Conservation (phyloP, 2,888 invertebrate genomes). For the Minunthozetes semirufus region DNA sequence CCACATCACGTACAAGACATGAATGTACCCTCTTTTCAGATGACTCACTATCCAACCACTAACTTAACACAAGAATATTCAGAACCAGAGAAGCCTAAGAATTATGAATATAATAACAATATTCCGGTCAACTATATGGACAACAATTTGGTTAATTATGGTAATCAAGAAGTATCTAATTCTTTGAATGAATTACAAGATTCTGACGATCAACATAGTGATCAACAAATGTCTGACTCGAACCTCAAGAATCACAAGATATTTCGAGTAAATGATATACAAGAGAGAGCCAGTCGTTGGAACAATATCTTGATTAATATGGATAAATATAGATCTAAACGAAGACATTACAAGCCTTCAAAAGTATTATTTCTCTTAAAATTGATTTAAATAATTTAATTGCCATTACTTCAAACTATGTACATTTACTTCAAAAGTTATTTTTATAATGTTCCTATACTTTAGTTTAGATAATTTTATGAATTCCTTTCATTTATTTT, state of each 20-base stretch:
- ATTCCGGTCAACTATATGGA: slow-evolving; percentile 30
- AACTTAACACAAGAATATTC: neutral
- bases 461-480: neutral
- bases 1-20: neutral
- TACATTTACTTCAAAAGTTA: neutral
- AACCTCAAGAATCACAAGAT: neutral
- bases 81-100: neutral
- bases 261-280: slow-evolving; percentile 1
- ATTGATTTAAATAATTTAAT: neutral
- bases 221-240: neutral
- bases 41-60: neutral
- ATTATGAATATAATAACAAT: neutral
- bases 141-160: slow-evolving; percentile 31
- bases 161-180: slow-evolving; percentile 19
- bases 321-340: neutral
- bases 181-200: neutral
- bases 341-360: neutral
- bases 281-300: slow-evolving; percentile 38
- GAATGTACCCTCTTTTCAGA: neutral
- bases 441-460: neutral
- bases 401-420: neutral
- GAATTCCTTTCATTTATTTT: neutral
- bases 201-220: neutral
- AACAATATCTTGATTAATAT: slow-evolving; percentile 36
- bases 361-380: neutral